phyloP scores from a whole-genome alignment of 2,797 vertebrate genomes.

The Hyperoplus immaculatus region DNA sequence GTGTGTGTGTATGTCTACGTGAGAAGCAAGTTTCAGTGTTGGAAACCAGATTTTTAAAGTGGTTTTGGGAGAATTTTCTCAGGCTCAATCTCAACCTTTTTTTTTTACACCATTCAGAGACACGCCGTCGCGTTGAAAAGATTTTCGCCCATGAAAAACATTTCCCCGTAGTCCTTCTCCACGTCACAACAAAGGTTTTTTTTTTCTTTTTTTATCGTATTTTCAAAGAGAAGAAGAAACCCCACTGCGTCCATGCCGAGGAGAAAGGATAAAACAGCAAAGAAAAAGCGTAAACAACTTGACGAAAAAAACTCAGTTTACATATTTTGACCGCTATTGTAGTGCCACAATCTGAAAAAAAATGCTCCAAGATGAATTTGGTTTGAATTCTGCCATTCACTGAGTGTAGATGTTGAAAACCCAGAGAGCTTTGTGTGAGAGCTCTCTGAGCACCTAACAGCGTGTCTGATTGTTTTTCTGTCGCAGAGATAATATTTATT shows the following conservation, averaged over 20 bases:
- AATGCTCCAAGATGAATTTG: constrained; percentile 45
- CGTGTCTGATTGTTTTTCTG: constrained; percentile 72
- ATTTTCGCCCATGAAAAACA: constrained; percentile 54
- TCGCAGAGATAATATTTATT: constrained; percentile 82
- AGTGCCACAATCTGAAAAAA: constrained; percentile 24
- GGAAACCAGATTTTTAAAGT: constrained; percentile 68
- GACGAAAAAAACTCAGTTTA: constrained; percentile 47
- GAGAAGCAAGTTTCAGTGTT: constrained; percentile 70
- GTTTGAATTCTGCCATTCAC: constrained; percentile 14
- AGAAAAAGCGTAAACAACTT: constrained; percentile 46
- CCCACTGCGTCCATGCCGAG: neutral
- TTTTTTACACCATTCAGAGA: constrained; percentile 56
- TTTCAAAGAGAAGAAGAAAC: constrained; percentile 23
- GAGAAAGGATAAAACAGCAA: neutral
- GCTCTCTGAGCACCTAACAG: constrained; percentile 46
- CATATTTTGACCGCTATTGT: constrained; percentile 47
- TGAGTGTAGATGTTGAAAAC: constrained; percentile 52
- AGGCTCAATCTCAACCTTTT: constrained; percentile 67
- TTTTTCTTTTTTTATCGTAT: constrained; percentile 22
- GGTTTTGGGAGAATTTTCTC: constrained; percentile 65
- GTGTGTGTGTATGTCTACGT: constrained; percentile 31
- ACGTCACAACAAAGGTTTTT: constrained; percentile 28
- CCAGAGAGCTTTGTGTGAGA: constrained; percentile 49
- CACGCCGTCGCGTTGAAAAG: constrained; percentile 61
- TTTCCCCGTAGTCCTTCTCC: constrained; percentile 19